These are phyloP conservation scores for Caradrina kadenii DNA, from an alignment of 2,888 invertebrate species.

Conservation along the genomic window DNA sequence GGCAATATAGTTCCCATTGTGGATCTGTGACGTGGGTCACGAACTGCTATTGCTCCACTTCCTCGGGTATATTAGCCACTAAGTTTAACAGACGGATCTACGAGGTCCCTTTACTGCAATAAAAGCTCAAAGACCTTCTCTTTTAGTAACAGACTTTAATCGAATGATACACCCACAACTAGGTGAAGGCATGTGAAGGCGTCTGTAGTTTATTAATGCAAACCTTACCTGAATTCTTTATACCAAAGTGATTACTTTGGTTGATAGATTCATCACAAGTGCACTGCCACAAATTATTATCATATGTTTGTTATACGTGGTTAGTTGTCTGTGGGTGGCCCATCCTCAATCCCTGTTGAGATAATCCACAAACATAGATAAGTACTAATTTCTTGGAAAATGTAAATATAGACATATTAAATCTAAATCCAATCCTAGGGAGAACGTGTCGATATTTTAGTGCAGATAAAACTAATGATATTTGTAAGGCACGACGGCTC, in stretches of 20 bases:
- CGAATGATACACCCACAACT: slow-evolving; percentile 63
- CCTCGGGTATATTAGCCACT: slow-evolving; percentile 66
- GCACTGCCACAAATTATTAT: not conserved
- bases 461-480: slow-evolving; percentile 60
- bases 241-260: not conserved
- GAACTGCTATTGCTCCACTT: slow-evolving; percentile 75
- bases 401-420: slow-evolving; percentile 13
- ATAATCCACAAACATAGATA: slow-evolving; percentile 27
- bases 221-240: slow-evolving; percentile 11
- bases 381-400: slow-evolving; percentile 41
- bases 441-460: slow-evolving; percentile 50
- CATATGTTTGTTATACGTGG: not conserved
- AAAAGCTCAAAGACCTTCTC: slow-evolving; percentile 62
- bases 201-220: slow-evolving; percentile 60
- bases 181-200: slow-evolving; percentile 67
- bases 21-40: slow-evolving; percentile 78
- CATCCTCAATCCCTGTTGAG: slow-evolving; percentile 20
- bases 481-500: slow-evolving; percentile 51
- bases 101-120: slow-evolving; percentile 64
- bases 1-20: slow-evolving; percentile 81
- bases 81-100: slow-evolving; percentile 55
- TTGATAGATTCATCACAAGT: not conserved
- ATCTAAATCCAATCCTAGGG: slow-evolving; percentile 37
- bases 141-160: slow-evolving; percentile 59
- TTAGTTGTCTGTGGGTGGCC: slow-evolving; percentile 28